Base-by-base conservation (phyloP, 2,888 invertebrate genomes). In the Ariolimax columbianus region DNA sequence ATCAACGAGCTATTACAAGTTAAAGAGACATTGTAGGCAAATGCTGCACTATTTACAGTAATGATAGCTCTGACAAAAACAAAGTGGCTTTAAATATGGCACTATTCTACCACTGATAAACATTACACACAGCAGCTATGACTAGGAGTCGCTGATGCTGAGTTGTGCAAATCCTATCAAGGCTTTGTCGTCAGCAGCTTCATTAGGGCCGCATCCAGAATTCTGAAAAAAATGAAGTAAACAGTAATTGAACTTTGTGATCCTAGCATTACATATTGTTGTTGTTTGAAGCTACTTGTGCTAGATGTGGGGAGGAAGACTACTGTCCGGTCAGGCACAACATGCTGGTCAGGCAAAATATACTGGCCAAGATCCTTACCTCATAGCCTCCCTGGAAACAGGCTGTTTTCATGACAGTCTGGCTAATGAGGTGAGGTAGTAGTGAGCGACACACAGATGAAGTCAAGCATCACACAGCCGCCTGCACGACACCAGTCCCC, bases 101-200 rank as follows among this genome's bases (percentile, higher is more conserved):
- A 75, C n/a, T 51, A 43, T 19, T 33, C 38, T 51, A 33, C 23
- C 36, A 33, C 6, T 40, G 14, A 23, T 26, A 17, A 59, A 26
- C 9, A 36, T n/a, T 63, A 51, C 26, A 30, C 4, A 19, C 38
- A 40, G 17, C 59, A 78, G n/a, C 40, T 36, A 26, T 26, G 79
- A 55, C 77, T 84, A 81, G n/a, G 81, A 77, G n/a, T 92, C 92
- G 47, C 89, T 91, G n/a, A 92, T 89, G 1, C 91, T 90, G 30
- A 99, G 97, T 95, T 99, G 99, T 94, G 99, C 99, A 95, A 97
- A 99, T 92, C 99, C 99, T 93, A 99, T 96, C 90, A 99, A 96
- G 73, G 98, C 97, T 93, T 97, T 97, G 95, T 99, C 99, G 94
- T 99, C 99, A 83, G 97, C 96, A 87, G 97, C 96, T 95, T 97